phyloP scores from a whole-genome alignment of 2,888 invertebrate species.

The Corbicula japonica region DNA sequence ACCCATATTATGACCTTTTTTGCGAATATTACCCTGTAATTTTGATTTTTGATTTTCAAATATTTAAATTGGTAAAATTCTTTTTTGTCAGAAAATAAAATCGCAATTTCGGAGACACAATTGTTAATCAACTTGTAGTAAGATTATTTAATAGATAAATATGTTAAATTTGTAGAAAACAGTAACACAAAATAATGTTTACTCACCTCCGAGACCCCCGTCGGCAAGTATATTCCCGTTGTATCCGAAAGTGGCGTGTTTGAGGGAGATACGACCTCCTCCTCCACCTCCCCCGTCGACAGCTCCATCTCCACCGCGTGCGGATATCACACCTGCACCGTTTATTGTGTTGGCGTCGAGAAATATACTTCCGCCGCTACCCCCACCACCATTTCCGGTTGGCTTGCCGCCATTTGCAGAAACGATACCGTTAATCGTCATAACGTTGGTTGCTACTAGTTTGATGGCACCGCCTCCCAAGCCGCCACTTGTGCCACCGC shows the following conservation, averaged over 20 bases:
- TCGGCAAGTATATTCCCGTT: constrained; percentile 56
- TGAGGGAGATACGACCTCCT: constrained; percentile 68
- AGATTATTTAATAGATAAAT: no score
- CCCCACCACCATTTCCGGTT: constrained; percentile 65
- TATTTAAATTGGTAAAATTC: no score
- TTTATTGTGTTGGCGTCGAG: constrained; percentile 49
- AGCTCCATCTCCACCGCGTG: constrained; percentile 68
- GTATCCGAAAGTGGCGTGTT: constrained; percentile 42
- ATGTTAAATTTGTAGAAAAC: no score
- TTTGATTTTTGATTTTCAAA: no score
- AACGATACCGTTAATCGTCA: constrained; percentile 72
- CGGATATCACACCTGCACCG: constrained; percentile 69
- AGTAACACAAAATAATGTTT: not conserved
- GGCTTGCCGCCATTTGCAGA: constrained; percentile 72
- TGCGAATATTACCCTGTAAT: no score
- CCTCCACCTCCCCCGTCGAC: constrained; percentile 72
- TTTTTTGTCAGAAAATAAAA: no score
- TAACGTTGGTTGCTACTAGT: constrained; percentile 38
- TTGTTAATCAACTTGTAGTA: no score
- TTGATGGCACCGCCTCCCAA: constrained; percentile 69
- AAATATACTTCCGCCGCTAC: constrained; percentile 71
- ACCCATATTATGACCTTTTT: not conserved
- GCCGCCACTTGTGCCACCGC: constrained; percentile 68
- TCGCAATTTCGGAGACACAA: no score
- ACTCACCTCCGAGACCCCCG: constrained; percentile 71